Evolutionary conservation across 1,140 invertebrate genomes (phyloP).

Genomic region (Liolophura sinensis): DNA sequence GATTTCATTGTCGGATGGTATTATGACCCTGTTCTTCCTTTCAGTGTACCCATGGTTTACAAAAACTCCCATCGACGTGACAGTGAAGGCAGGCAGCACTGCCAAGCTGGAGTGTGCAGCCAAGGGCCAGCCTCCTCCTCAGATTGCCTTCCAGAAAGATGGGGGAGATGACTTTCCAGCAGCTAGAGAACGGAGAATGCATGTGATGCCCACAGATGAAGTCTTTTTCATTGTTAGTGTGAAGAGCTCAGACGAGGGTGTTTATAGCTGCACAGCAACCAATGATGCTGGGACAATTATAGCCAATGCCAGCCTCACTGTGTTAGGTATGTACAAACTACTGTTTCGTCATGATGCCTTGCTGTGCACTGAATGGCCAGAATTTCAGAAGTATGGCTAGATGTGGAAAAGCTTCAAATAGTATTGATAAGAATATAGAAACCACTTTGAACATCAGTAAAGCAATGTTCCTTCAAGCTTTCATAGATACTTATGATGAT

Average conservation of each 20-base stretch:
- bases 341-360: background rate
- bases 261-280: slow-evolving; percentile 91
- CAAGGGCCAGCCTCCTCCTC: slow-evolving; percentile 81
- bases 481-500: no score
- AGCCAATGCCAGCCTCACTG: slow-evolving; percentile 86
- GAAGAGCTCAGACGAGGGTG: slow-evolving; percentile 82
- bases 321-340: slow-evolving; percentile 67
- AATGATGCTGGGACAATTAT: slow-evolving; percentile 85
- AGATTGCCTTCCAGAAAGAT: slow-evolving; percentile 92
- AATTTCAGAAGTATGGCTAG: background rate
- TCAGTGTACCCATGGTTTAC: slow-evolving; percentile 83
- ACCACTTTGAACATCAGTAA: no score
- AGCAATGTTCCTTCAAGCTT: no score
- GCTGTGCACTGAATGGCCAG: background rate
- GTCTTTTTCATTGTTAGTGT: slow-evolving; percentile 90
- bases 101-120: slow-evolving; percentile 90
- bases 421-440: no score
- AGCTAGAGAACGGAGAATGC: slow-evolving; percentile 87
- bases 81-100: slow-evolving; percentile 81
- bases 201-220: slow-evolving; percentile 89
- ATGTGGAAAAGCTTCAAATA: no score
- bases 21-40: slow-evolving; percentile 33
- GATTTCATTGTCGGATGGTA: background rate
- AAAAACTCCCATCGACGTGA: slow-evolving; percentile 83
- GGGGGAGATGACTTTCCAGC: slow-evolving; percentile 88